phyloP scores from a whole-genome alignment of 2,113 vertebrate genomes.

The Pelmatolapia mariae region DNA sequence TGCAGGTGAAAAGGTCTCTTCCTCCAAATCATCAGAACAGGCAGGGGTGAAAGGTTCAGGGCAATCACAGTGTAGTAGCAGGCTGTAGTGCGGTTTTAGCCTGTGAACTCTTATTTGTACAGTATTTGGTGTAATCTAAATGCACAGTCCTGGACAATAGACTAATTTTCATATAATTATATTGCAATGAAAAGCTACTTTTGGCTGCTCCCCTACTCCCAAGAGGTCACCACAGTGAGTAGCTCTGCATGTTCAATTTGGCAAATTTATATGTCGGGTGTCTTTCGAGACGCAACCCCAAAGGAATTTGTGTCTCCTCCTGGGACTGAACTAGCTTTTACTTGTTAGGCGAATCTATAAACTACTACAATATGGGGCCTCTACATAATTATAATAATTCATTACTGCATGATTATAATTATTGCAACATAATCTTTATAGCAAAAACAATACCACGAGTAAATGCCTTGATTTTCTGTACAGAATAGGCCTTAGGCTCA shows the following conservation, averaged over 20 bases:
- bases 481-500: not conserved
- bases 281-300: not conserved
- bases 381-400: not conserved
- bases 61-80: not conserved
- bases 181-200: not conserved
- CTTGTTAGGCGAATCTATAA: not conserved
- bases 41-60: not conserved
- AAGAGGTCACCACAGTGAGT: not conserved
- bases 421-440: not conserved
- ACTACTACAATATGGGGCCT: not conserved
- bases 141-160: not conserved
- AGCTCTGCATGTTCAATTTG: not conserved
- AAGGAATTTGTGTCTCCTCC: not conserved
- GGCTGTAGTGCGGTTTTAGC: not conserved
- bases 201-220: not conserved
- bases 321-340: not conserved
- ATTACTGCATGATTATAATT: not conserved
- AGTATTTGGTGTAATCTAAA: not conserved
- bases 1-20: not conserved
- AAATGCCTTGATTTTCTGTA: not conserved
- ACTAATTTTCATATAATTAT: not conserved
- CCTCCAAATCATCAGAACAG: not conserved
- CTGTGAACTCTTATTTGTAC: not conserved
- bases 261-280: not conserved
- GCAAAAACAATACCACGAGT: not conserved